phyloP scores from a whole-genome alignment of 2,113 vertebrate genomes.

The Lepus europaeus region DNA sequence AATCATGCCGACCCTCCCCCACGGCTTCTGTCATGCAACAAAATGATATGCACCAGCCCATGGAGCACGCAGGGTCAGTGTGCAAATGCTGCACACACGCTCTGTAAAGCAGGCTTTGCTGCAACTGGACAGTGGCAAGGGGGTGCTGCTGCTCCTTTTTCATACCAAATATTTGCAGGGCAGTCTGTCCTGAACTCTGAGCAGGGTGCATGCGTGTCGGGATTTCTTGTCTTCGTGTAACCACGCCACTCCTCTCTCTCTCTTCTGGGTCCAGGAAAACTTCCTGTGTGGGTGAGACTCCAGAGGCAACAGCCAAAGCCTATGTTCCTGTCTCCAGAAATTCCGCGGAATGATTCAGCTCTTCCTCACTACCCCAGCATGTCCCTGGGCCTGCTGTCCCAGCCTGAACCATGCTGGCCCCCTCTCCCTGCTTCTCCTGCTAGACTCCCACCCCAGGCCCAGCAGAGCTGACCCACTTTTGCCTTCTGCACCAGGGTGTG shows the following conservation, averaged over 20 bases:
- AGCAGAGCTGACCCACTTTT: conserved; percentile 68
- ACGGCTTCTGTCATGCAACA: background rate
- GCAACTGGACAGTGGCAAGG: conserved; percentile 15
- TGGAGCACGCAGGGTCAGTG: background rate
- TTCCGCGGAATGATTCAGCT: conserved; percentile 33
- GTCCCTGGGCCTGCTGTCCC: background rate
- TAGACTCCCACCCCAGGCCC: background rate
- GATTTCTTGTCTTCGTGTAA: background rate
- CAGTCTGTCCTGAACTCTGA: conserved; percentile 31
- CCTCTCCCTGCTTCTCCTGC: background rate
- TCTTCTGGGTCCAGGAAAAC: background rate
- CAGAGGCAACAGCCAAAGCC: background rate
- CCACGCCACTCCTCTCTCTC: background rate
- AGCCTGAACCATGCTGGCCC: background rate
- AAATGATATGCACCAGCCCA: background rate
- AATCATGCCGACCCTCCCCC: background rate
- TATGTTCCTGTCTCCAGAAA: conserved; percentile 35
- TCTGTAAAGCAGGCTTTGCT: background rate
- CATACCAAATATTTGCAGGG: conserved; percentile 24
- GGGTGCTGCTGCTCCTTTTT: conserved; percentile 48
- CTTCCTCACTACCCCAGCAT: background rate
- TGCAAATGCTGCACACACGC: background rate
- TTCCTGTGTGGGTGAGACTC: background rate
- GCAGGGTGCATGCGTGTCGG: background rate
- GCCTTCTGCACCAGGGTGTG: background rate